A percentile compares a stretch with the other conserved stretches of the same genome.
Conservation (phyloP, 1,140 invertebrate species). For the Eciton burchellii region DNA sequence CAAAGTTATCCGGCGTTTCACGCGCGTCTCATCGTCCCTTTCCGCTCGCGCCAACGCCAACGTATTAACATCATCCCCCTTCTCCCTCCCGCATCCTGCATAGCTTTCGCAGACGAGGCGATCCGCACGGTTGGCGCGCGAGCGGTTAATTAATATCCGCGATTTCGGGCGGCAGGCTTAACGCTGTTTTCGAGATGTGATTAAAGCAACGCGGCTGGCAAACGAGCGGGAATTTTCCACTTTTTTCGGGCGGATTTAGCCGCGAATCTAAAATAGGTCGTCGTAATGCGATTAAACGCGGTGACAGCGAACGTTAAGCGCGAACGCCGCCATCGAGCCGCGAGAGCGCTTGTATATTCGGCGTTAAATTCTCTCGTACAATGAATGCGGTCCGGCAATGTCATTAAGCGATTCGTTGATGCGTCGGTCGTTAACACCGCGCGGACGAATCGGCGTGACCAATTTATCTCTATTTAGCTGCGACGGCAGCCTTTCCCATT, state of each 20-base stretch:
- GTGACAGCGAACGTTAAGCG: conserved; percentile 55
- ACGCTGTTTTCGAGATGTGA: conserved; percentile 34
- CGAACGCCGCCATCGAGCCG: conserved; percentile 27
- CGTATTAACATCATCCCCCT: conserved; percentile 54
- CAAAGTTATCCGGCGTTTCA: conserved; percentile 50
- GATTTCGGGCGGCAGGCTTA: conserved; percentile 40
- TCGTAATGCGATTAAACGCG: conserved; percentile 61
- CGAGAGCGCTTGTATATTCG: conserved; percentile 68
- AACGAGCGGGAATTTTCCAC: background rate
- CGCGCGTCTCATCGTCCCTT: background rate
- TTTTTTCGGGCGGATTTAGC: conserved; percentile 45
- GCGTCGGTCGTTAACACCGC: conserved; percentile 62
- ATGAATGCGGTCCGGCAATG: conserved; percentile 69
- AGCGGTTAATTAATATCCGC: conserved; percentile 55
- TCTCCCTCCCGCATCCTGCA: no score
- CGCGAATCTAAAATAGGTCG: conserved; percentile 56
- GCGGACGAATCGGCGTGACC: conserved; percentile 43
- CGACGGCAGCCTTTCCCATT: conserved; percentile 42
- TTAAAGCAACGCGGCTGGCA: conserved; percentile 1
- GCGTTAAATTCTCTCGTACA: conserved; percentile 64
- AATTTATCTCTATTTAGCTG: conserved; percentile 55
- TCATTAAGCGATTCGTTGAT: conserved; percentile 70
- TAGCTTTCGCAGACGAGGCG: conserved; percentile 11
- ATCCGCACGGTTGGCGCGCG: background rate
- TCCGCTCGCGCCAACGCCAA: conserved; percentile 1